Base-by-base conservation (phyloP, 1,140 invertebrate species). In the Drosophila rufa region DNA sequence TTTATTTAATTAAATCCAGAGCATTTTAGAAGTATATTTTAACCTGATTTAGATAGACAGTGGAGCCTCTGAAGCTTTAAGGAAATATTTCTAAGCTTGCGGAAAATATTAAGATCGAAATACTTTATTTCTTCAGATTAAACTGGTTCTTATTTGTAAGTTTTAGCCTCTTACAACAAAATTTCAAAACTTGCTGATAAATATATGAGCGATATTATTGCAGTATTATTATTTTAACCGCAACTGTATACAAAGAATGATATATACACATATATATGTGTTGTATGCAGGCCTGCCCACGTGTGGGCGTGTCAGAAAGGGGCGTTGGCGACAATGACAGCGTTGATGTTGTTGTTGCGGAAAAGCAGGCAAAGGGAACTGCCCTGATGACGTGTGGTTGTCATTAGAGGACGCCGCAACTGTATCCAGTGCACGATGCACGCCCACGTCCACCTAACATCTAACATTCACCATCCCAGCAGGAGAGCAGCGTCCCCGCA, bases 381-480 rank as follows among this genome's bases (percentile, higher is more conserved):
- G 60, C 76, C 62, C 68, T 87, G 84, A 87, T 87, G 83, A 87
- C 83, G 84, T 87, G 83, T 87, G 84, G 83, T 80, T 89, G 83
- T 87, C 83, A 87, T 87, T 87, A 87, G 84, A 80, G 83, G 11
- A 71, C 33, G 25, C 65, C 73, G 74, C 70, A 77, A 82, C 79
- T 80, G 80, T 56, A 59, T 42, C 36, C 65, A 45, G 46, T 33
- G 46, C 17, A 50, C 22, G 19, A 55, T 17, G n/a, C 45, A 50
- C 66, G 33, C 51, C 51, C 51, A 55, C 17, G 51, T 38, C 33
- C 62, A 27, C 14, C 61, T 27, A 64, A 33, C 62, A 68, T 59
- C 27, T 7, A 61, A 58, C 50, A 58, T 36, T 36, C 59, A 55
- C 27, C 14, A 42, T 25, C 30, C 46, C 46, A 15, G 17, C 33